Base-by-base conservation (phyloP, 2,797 vertebrate genomes). In the Cyprinodon diabolis region DNA sequence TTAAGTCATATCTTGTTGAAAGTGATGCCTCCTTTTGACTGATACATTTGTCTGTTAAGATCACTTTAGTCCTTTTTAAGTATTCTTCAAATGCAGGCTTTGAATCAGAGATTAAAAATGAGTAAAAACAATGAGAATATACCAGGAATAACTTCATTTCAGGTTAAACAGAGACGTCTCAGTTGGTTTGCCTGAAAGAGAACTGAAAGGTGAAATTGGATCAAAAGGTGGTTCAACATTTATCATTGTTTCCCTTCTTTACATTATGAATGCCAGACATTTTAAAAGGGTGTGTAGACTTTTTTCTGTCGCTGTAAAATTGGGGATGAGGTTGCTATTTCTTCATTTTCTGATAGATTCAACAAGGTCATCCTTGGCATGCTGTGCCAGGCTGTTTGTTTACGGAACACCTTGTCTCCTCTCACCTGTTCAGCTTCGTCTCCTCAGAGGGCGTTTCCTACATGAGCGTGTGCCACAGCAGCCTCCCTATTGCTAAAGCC, bases 381-480 rank as follows among this genome's bases (percentile, higher is more conserved):
- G 47, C 80, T 86, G 82, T 10, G 84, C 63, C 84, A 56, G 77
- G 71, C 82, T 79, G 85, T 89, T 91, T 93, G 91, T 92, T 91
- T 85, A 90, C 90, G 90, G 87, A 92, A 87, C 76, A 84, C 79
- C 80, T 82, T 83, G 77, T 87, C 76, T 82, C 76, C 75, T 90
- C 71, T 90, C 75, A 80, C 83, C 87, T 83, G 85, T 88, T 84
- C 82, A 99, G 98, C 87, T 97, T 98, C 84, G 91, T 94, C 72
- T 96, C 95, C 15, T 94, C 92, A 2, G 96, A 96, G 67, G 96
- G 96, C 76, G 92, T 98, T 74, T 96, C 97, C 91, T 99, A 96
- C 93, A 93, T 98, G 96, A 95, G 93, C 6, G 96, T 99, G 93
- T 98, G 97, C 84, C 94, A 95, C 88, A 92, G 84, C 86, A 95